A percentile compares a stretch with the other conserved stretches of the same genome.
Conservation (phyloP, 2,113 vertebrate species). For the Saguinus imperator region DNA sequence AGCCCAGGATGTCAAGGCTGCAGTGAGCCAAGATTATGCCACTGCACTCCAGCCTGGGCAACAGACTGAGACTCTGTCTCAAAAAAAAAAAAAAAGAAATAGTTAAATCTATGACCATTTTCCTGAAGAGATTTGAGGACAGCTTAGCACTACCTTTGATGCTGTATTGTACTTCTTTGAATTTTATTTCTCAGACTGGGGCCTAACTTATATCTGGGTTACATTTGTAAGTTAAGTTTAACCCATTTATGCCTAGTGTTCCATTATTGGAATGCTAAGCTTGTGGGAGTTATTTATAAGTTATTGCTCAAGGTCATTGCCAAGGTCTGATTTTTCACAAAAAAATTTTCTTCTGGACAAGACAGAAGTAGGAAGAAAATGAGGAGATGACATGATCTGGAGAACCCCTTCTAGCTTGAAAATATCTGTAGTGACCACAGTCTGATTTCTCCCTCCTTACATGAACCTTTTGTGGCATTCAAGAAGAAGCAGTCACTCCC, state of each 20-base stretch:
- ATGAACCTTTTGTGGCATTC: rapidly evolving
- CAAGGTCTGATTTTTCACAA: too few relatives aligned
- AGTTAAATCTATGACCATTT: too few relatives aligned
- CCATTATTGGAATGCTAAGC: too few relatives aligned
- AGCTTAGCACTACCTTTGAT: background rate
- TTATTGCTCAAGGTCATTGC: too few relatives aligned
- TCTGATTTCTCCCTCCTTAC: background rate
- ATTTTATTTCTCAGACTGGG: rapidly evolving
- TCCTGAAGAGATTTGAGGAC: background rate
- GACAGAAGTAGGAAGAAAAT: rapidly evolving
- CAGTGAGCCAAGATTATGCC: too few relatives aligned
- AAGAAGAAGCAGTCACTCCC: background rate
- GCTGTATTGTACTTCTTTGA: rapidly evolving
- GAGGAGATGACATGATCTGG: rapidly evolving
- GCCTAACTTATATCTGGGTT: background rate
- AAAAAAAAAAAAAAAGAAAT: too few relatives aligned
- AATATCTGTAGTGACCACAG: rapidly evolving
- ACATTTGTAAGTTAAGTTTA: rapidly evolving
- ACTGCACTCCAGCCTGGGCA: too few relatives aligned
- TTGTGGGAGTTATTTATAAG: too few relatives aligned
- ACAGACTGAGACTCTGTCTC: too few relatives aligned
- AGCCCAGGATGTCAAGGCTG: too few relatives aligned
- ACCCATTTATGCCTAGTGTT: too few relatives aligned
- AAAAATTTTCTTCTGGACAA: background rate
- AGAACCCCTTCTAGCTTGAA: background rate